Evolutionary conservation across 2,113 vertebrate genomes (phyloP).

Genomic region (Antechinus flavipes): DNA sequence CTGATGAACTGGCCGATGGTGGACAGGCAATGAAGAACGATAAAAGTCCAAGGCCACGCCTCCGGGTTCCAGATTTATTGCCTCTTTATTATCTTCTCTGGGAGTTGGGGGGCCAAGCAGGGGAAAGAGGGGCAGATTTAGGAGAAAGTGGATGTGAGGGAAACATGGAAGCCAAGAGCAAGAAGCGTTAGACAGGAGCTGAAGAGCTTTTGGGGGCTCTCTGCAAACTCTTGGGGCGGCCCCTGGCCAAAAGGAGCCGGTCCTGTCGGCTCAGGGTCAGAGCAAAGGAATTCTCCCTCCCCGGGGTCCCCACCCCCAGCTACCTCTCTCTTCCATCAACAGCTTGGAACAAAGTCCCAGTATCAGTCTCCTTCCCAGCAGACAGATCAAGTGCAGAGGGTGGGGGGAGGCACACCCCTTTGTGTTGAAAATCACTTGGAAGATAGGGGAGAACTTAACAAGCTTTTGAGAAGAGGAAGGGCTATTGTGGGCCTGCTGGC

Average conservation of each 20-base stretch:
- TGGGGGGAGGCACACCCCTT: not conserved
- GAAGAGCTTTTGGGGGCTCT: not conserved
- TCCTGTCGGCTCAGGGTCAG: constrained; percentile 10
- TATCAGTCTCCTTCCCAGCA: not conserved
- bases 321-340: constrained; percentile 15
- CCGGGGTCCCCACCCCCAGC: not conserved
- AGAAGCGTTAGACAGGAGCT: not conserved
- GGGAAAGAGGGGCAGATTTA: constrained; percentile 25
- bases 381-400: not conserved
- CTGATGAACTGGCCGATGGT: constrained; percentile 24
- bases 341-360: not conserved
- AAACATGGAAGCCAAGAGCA: not conserved
- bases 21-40: constrained; percentile 34
- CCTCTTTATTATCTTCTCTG: constrained; percentile 1
- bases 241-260: not conserved
- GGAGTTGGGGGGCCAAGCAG: constrained; percentile 8
- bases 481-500: not conserved
- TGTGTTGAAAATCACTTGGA: not conserved
- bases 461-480: constrained; percentile 12
- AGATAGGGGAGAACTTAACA: constrained; percentile 1
- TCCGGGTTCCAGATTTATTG: not conserved
- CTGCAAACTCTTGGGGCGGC: constrained; percentile 29
- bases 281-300: not conserved
- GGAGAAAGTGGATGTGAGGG: not conserved
- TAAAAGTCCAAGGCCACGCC: constrained; percentile 4